These are phyloP conservation scores for Hermaeophaga mercurialis DNA, from an alignment of 2,888 invertebrate genomes.

Conservation along the genomic window DNA sequence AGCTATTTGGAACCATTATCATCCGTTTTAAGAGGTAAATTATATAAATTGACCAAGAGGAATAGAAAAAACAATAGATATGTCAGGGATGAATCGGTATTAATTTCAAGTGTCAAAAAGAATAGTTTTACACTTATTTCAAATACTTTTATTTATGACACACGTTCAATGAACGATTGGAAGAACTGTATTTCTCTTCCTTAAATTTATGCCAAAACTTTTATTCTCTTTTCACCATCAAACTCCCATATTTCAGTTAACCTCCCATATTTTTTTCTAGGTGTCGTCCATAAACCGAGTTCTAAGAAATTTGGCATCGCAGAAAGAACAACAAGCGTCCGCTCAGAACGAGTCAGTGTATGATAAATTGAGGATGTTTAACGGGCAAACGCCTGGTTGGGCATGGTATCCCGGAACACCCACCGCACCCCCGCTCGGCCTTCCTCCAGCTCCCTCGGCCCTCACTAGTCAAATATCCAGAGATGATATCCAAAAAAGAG, in stretches of 20 bases:
- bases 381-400: conserved; percentile 86
- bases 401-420: conserved; percentile 87
- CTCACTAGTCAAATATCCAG: conserved; percentile 64
- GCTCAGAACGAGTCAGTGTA: conserved; percentile 89
- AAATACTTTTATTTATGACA: no score
- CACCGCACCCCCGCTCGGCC: conserved; percentile 69
- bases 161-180: no score
- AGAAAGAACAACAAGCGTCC: conserved; percentile 90
- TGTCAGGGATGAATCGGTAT: no score
- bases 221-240: conserved; percentile 4
- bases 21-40: no score
- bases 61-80: no score
- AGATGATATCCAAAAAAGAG: conserved; percentile 78
- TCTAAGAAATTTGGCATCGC: conserved; percentile 91
- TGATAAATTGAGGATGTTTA: conserved; percentile 94
- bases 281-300: conserved; percentile 98
- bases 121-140: no score
- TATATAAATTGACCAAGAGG: no score
- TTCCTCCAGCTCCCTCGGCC: conserved; percentile 60
- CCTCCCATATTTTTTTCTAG: conserved; percentile 61
- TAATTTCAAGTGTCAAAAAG: no score
- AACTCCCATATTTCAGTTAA: conserved; percentile 3
- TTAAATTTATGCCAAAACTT: neutral
- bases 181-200: no score
- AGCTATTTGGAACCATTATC: no score